These are phyloP conservation scores for Zaprionus taronus DNA, from an alignment of 1,140 invertebrate genomes.

Conservation along the genomic window DNA sequence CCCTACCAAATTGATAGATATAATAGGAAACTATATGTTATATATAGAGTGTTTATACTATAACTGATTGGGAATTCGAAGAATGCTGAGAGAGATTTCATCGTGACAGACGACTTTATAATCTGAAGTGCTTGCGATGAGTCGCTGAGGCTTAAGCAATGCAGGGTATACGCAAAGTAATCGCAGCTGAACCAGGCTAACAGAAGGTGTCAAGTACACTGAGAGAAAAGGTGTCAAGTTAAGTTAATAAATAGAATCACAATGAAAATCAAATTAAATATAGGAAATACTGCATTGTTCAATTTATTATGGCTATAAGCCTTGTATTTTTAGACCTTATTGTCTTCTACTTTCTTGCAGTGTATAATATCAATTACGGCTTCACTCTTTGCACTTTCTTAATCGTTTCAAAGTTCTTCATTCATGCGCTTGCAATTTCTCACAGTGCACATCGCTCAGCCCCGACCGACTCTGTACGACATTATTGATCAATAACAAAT, in stretches of 20 bases:
- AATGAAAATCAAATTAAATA: not conserved
- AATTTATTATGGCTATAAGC: too few relatives aligned
- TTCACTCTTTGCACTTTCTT: not conserved
- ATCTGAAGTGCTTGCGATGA: not conserved
- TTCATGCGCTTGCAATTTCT: not conserved
- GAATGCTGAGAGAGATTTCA: not conserved
- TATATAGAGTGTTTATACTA: not conserved
- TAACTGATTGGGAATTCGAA: not conserved
- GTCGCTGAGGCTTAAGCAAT: not conserved
- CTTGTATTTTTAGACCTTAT: too few relatives aligned
- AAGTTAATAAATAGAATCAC: not conserved
- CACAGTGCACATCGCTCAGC: conserved; percentile 36
- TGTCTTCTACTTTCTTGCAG: not conserved
- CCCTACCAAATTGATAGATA: not conserved
- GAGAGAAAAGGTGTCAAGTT: not conserved
- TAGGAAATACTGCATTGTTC: too few relatives aligned
- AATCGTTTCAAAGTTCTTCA: not conserved
- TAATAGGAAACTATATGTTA: not conserved
- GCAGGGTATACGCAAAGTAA: not conserved
- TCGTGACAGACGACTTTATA: not conserved
- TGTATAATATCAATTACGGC: not conserved
- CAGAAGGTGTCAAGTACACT: not conserved
- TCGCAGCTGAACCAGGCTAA: not conserved
- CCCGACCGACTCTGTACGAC: conserved; percentile 25
- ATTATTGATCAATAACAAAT: conserved; percentile 80